Conservation (phyloP, 1,140 invertebrate species). For the Drosophila teissieri region DNA sequence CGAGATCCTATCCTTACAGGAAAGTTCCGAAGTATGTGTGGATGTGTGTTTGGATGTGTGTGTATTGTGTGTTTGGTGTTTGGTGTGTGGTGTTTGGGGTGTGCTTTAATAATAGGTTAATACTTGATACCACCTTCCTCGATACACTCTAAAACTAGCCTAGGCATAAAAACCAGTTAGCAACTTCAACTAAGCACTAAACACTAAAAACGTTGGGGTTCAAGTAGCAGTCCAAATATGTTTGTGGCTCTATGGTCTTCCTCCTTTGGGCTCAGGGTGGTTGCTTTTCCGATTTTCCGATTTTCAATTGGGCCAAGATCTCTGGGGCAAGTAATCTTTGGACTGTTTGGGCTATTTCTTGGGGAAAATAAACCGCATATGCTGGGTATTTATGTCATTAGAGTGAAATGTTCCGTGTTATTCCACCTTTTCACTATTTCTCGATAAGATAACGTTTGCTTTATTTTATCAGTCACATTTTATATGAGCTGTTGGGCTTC, state of each 20-base stretch:
- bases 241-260: slow-evolving; percentile 26
- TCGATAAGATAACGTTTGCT: not conserved
- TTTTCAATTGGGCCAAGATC: not conserved
- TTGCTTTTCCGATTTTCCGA: not conserved
- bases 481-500: not conserved
- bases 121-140: slow-evolving; percentile 60
- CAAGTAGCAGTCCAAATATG: slow-evolving; percentile 83
- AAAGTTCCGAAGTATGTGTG: slow-evolving; percentile 75
- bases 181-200: slow-evolving; percentile 72
- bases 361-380: not conserved
- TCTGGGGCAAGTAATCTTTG: slow-evolving; percentile 6
- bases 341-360: not conserved
- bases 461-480: slow-evolving; percentile 4
- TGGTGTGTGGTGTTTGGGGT: slow-evolving; percentile 8
- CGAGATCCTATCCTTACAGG: slow-evolving; percentile 82
- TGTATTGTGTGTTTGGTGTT: slow-evolving; percentile 12
- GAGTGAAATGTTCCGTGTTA: not conserved
- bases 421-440: not conserved
- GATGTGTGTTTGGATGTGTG: slow-evolving; percentile 17
- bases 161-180: slow-evolving; percentile 74
- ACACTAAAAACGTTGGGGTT: slow-evolving; percentile 78
- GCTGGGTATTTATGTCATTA: not conserved
- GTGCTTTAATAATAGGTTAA: slow-evolving; percentile 66
- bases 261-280: not conserved
- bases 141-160: slow-evolving; percentile 51